Conservation (phyloP, 2,888 invertebrate species). For the Pilophorus perplexus region DNA sequence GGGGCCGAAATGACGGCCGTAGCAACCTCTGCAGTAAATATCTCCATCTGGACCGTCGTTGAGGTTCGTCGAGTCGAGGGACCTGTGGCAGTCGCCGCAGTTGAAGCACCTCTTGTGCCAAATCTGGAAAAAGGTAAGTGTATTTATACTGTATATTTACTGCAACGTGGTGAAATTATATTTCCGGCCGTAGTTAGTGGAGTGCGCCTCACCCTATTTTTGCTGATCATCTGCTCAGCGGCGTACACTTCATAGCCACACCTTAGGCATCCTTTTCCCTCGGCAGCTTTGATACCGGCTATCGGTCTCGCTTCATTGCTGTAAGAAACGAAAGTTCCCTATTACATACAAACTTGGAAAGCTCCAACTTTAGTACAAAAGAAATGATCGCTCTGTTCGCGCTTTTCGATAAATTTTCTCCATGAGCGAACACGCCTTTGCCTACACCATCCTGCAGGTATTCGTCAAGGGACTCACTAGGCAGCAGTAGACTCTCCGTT, state of each 20-base stretch:
- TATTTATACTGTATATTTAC: too few species aligned
- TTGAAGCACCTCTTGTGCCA: conserved; percentile 95
- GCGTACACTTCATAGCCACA: conserved; percentile 91
- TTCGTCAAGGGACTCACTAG: conserved; percentile 68
- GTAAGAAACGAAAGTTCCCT: conserved; percentile 47
- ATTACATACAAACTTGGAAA: background rate
- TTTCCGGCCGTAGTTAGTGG: too few species aligned
- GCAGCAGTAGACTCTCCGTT: conserved; percentile 69
- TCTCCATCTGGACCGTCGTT: conserved; percentile 91
- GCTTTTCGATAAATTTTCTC: too few species aligned
- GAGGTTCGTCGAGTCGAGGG: conserved; percentile 83
- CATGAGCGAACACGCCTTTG: too few species aligned
- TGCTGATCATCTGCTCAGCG: conserved; percentile 95
- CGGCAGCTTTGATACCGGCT: conserved; percentile 69
- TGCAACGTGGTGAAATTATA: too few species aligned
- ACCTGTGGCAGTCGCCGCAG: conserved; percentile 82
- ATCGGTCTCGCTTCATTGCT: conserved; percentile 73
- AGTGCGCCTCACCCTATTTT: conserved; percentile 68
- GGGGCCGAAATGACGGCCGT: conserved; percentile 81
- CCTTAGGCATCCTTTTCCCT: conserved; percentile 77
- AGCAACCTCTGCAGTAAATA: conserved; percentile 89
- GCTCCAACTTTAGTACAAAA: background rate
- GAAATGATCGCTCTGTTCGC: too few species aligned
- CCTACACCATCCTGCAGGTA: too few species aligned
- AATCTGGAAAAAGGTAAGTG: conserved; percentile 54